phyloP scores from a whole-genome alignment of 2,113 vertebrate genomes.

The Oophaga pumilio region DNA sequence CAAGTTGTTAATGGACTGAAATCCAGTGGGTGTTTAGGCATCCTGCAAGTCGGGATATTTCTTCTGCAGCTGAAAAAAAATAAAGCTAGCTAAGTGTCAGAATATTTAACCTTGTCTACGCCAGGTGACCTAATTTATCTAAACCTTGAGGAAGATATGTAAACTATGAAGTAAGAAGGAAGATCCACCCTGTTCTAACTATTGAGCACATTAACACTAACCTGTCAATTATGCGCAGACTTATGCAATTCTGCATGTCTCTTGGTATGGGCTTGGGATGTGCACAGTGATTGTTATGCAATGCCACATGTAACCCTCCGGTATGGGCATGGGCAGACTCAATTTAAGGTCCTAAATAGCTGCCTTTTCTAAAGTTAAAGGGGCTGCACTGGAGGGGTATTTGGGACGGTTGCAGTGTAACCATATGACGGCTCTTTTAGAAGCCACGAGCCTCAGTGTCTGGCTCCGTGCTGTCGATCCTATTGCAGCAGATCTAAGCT shows the following conservation, averaged over 20 bases:
- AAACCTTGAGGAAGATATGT: neutral
- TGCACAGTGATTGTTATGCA: neutral
- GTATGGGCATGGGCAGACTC: neutral
- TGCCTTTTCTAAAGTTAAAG: neutral
- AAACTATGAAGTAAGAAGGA: no score
- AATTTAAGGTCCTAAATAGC: neutral
- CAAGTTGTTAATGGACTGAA: constrained; percentile 22
- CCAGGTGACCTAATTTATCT: constrained; percentile 17
- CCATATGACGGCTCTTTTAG: neutral
- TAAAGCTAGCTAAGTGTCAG: neutral
- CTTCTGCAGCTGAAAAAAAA: neutral
- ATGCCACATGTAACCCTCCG: neutral
- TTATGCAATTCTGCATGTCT: neutral
- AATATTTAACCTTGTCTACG: neutral
- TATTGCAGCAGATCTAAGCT: constrained; percentile 47
- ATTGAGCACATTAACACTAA: neutral
- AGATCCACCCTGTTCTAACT: neutral
- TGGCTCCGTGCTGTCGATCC: constrained; percentile 39
- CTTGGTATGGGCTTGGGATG: no score
- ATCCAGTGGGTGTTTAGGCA: constrained; percentile 25
- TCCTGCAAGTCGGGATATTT: neutral
- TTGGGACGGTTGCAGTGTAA: neutral
- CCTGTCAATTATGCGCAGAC: neutral
- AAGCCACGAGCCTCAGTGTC: neutral
- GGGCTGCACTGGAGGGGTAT: neutral